Evolutionary conservation across 2,888 invertebrate genomes (phyloP).

Genomic region (Corythucha ciliata): DNA sequence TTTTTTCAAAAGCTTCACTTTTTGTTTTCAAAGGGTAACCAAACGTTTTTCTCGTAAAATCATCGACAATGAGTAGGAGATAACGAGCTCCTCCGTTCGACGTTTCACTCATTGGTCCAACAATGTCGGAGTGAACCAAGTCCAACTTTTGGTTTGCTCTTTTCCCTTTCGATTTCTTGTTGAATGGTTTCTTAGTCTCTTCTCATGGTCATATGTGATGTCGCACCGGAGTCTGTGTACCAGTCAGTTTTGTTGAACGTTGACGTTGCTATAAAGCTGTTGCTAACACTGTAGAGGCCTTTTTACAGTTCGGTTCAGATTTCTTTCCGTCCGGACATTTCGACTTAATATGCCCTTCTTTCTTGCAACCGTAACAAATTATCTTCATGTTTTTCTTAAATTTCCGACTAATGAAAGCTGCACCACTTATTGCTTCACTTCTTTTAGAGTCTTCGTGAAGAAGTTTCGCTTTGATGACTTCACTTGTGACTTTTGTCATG

Average conservation of each 20-base stretch:
- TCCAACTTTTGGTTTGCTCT: slow-evolving; percentile 25
- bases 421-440: too few species aligned
- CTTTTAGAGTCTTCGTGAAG: neutral
- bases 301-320: neutral
- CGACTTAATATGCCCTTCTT: neutral
- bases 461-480: slow-evolving; percentile 6
- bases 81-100: slow-evolving; percentile 29
- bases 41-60: slow-evolving; percentile 28
- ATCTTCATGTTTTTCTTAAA: neutral
- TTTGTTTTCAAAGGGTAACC: slow-evolving; percentile 39
- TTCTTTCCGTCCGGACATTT: neutral
- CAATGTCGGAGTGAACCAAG: slow-evolving; percentile 31
- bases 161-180: slow-evolving; percentile 8
- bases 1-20: slow-evolving; percentile 35
- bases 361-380: neutral
- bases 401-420: too few species aligned
- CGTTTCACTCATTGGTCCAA: slow-evolving; percentile 28
- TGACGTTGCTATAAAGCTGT: neutral
- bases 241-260: slow-evolving; percentile 3
- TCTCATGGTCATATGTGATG: slow-evolving; percentile 20
- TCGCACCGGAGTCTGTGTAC: slow-evolving; percentile 19
- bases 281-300: too few species aligned
- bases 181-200: slow-evolving; percentile 6
- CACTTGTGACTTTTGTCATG: neutral
- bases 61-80: slow-evolving; percentile 30